Evolutionary conservation across 2,888 invertebrate genomes (phyloP), one percentile per base, ranked within the genome.

Genomic region (Ophion ellenae): DNA sequence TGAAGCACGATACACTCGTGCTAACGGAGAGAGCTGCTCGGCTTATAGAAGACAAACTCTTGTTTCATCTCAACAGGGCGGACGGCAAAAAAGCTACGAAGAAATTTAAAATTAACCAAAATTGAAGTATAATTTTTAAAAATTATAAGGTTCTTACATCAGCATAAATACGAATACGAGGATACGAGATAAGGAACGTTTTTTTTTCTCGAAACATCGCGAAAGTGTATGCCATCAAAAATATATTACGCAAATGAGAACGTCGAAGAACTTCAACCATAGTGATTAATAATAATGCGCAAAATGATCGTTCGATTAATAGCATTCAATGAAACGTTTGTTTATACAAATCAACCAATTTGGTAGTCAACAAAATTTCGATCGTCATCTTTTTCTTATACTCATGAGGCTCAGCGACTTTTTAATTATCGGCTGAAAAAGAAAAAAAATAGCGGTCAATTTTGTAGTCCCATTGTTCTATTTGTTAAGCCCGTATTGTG

Each of bases 1-100:
- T 99, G 86, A 99, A 99, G 94, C 98, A 99, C 94, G 97, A 98
- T 87, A 99, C 99, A 0, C 94, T 99, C 11, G 97, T 99, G 6
- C 93, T 99, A 2, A 99, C 99, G 0, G 94, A 97, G 87, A 95
- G 96, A 67, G 99, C 99, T 0, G 96, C 98, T 0, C 97, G 98
- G 90, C 96, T 95, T 91, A 96, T 99, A 87, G 98, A 99, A 94
- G 96, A 97, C 74, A 96, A 96, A 91, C 92, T 98, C 86, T 92
- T 98, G 17, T 95, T 94, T 82, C 96, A 97, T 88, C 94, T 98
- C 14, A 95, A 97, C 92, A 95, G 96, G 74, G 94, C 95, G 75
- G 96, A 96, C 89, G 93, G 90, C 17, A 89, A 85, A 28, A 93
- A 94, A 87, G 90, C 95, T 20, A 83, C 86, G 83, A 88, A 89